These are phyloP conservation scores for Chromobotia macracanthus DNA, from an alignment of 2,797 vertebrate species.

Conservation along the genomic window DNA sequence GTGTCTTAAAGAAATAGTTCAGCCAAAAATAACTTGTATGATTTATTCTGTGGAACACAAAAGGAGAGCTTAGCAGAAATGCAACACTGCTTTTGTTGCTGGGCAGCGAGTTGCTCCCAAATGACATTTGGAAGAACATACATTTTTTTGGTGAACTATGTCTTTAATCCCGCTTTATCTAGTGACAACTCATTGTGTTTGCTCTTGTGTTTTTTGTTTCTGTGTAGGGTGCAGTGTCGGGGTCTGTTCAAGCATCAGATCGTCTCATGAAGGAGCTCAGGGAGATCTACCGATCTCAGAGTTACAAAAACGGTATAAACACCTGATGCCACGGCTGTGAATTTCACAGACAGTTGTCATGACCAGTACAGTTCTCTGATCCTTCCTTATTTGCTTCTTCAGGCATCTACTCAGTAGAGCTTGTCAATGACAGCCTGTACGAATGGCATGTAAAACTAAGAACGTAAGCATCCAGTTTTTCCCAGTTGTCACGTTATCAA, in stretches of 20 bases:
- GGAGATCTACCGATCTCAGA: conserved; percentile 98
- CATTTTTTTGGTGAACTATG: background rate
- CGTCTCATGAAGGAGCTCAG: conserved; percentile 99
- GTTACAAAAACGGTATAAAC: conserved; percentile 92
- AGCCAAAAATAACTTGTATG: too few relatives aligned
- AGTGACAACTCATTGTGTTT: background rate
- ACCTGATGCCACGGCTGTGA: background rate
- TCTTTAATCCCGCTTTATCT: background rate
- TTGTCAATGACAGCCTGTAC: conserved; percentile 96
- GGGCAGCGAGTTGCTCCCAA: too few relatives aligned
- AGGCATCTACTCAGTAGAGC: conserved; percentile 98
- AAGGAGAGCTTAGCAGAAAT: too few relatives aligned
- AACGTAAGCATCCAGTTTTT: conserved; percentile 83
- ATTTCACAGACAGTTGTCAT: background rate
- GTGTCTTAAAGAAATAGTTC: background rate
- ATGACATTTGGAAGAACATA: background rate
- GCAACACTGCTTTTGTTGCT: too few relatives aligned
- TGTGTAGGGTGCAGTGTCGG: conserved; percentile 91
- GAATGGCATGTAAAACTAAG: conserved; percentile 98
- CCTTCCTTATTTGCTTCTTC: conserved; percentile 32
- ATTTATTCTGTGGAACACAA: too few relatives aligned
- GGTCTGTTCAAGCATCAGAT: conserved; percentile 97
- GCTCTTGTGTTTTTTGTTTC: background rate
- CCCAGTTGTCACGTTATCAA: background rate
- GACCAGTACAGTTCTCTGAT: background rate